Percentiles rank a stretch among this genome's conserved stretches.
Evolutionary conservation across 2,113 vertebrate species (phyloP).

Genomic region (Phrynocephalus versicolor): DNA sequence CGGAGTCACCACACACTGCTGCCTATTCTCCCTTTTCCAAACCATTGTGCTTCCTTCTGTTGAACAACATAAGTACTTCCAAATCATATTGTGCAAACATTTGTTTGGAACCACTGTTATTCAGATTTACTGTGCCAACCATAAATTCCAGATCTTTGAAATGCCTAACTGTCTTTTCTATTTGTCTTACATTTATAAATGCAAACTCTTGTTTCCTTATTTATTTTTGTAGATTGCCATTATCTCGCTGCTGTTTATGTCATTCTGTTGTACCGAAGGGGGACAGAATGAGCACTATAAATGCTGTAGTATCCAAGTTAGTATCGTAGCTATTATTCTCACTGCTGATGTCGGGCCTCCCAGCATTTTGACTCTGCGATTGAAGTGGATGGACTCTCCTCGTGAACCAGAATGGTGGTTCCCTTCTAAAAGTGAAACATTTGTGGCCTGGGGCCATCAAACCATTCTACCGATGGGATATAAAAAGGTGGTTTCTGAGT

Average conservation of each 20-base stretch:
- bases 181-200: no score
- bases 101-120: background rate
- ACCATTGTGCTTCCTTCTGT: background rate
- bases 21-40: background rate
- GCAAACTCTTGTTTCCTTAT: background rate
- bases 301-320: background rate
- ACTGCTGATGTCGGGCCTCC: background rate
- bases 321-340: background rate
- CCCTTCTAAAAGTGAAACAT: background rate
- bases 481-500: no score
- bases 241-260: background rate
- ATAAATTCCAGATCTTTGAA: background rate
- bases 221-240: background rate
- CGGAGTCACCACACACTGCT: background rate
- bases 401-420: background rate
- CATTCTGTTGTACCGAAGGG: background rate
- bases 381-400: background rate
- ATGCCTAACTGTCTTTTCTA: background rate
- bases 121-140: background rate
- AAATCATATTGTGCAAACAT: background rate
- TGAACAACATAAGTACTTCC: background rate
- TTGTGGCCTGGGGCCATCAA: background rate
- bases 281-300: no score
- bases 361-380: background rate
- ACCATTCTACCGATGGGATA: no score